Percentiles rank a stretch among this genome's conserved stretches.
phyloP scores from a whole-genome alignment of 2,888 invertebrate species.

The Clepsis dumicolana region DNA sequence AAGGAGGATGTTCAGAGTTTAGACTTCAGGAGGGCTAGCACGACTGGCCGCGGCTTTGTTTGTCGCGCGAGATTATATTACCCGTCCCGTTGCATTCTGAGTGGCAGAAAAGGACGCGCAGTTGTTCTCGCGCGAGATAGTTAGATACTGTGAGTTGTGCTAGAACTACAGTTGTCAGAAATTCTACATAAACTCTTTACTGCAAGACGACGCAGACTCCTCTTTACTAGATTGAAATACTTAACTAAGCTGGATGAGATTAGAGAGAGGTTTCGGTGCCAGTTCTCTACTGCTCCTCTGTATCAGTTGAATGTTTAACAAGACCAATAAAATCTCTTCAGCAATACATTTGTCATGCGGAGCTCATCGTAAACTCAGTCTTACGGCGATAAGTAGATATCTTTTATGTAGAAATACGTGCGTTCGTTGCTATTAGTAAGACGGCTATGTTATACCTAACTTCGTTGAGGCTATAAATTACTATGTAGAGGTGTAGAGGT shows the following conservation, averaged over 20 bases:
- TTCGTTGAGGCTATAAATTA: conserved; percentile 25
- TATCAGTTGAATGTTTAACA: conserved; percentile 13
- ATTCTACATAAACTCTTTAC: too few species aligned
- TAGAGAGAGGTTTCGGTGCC: not conserved
- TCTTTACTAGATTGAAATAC: not conserved
- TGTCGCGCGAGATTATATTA: too few species aligned
- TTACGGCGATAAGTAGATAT: conserved; percentile 48
- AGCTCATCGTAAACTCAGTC: conserved; percentile 46
- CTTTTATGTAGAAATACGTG: conserved; percentile 48
- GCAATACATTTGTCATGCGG: not conserved
- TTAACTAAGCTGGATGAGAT: not conserved
- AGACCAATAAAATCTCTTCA: conserved; percentile 3
- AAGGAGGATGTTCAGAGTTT: too few species aligned
- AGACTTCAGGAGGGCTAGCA: too few species aligned
- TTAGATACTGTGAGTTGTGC: too few species aligned
- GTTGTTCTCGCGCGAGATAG: too few species aligned
- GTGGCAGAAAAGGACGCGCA: too few species aligned
- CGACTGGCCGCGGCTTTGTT: too few species aligned
- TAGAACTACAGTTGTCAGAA: too few species aligned
- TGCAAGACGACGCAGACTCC: not conserved
- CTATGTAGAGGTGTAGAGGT: conserved; percentile 16
- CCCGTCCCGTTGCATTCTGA: too few species aligned
- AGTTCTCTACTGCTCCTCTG: not conserved
- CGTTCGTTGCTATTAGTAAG: conserved; percentile 48
- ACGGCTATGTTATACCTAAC: conserved; percentile 40